Conservation (phyloP, 2,113 vertebrate species). For the Rynchops niger region DNA sequence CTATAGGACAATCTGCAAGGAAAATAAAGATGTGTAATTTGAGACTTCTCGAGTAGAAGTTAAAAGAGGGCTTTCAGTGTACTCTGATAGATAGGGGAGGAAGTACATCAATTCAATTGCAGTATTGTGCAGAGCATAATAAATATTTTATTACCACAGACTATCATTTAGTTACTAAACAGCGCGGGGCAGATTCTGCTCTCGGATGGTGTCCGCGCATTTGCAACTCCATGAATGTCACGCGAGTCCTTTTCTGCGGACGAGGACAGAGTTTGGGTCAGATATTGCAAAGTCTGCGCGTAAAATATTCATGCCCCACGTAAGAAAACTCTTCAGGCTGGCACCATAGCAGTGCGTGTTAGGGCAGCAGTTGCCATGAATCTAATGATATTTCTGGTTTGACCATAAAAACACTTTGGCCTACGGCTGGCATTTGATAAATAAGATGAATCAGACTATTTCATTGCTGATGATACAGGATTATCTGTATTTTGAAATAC, state of each 20-base stretch:
- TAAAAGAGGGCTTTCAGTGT: slow-evolving; percentile 18
- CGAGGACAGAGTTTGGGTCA: background rate
- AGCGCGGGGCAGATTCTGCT: fast-evolving
- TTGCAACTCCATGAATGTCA: background rate
- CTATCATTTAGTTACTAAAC: background rate
- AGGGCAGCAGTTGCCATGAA: background rate
- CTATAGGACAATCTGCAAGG: background rate
- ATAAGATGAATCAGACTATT: background rate
- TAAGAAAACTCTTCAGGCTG: background rate
- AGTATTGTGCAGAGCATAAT: background rate
- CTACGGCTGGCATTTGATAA: background rate
- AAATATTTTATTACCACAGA: background rate
- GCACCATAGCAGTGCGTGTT: fast-evolving
- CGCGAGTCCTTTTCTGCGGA: fast-evolving
- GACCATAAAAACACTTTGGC: background rate
- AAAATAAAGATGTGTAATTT: background rate
- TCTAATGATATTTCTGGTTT: background rate
- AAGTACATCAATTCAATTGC: background rate
- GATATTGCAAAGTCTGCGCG: fast-evolving
- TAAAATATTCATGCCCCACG: background rate
- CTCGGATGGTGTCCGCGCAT: fast-evolving
- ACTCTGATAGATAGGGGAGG: background rate
- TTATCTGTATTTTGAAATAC: background rate
- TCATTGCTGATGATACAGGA: background rate
- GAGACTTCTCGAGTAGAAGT: background rate